Conservation (phyloP, 2,113 vertebrate genomes). For the Nymphicus hollandicus region DNA sequence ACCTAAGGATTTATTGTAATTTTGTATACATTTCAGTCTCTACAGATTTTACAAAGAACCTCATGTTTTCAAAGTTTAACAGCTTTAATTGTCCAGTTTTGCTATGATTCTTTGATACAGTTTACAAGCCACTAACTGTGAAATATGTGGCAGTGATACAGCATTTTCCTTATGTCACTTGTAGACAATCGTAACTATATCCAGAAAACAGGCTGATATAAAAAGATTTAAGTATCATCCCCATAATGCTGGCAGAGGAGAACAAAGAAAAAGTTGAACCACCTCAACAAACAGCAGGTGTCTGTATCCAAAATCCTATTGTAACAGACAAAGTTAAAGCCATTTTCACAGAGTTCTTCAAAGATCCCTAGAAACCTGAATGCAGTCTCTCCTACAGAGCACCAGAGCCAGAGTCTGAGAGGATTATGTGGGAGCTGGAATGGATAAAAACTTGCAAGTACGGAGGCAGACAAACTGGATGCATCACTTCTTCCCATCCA, state of each 20-base stretch:
- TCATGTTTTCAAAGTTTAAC: not conserved
- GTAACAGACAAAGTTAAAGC: not conserved
- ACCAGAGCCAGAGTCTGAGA: not conserved
- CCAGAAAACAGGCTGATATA: not conserved
- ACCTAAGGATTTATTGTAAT: not conserved
- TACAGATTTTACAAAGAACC: not conserved
- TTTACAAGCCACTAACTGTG: not conserved
- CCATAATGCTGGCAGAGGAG: not conserved
- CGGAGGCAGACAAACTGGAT: not conserved
- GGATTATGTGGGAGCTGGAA: not conserved
- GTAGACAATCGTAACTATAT: not conserved
- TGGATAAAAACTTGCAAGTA: not conserved
- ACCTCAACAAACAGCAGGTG: not conserved
- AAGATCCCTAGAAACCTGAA: not conserved
- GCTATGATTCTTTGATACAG: fast-evolving
- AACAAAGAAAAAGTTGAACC: not conserved
- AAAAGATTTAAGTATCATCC: not conserved
- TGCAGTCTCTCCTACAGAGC: not conserved
- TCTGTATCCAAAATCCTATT: not conserved
- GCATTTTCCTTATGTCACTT: not conserved
- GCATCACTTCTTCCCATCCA: not conserved
- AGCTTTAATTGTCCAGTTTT: not conserved
- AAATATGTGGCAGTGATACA: not conserved
- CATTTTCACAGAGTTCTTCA: conserved; percentile 27
- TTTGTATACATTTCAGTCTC: not conserved